Evolutionary conservation across 2,888 invertebrate genomes (phyloP).

Genomic region (Toxonevra muliebris): DNA sequence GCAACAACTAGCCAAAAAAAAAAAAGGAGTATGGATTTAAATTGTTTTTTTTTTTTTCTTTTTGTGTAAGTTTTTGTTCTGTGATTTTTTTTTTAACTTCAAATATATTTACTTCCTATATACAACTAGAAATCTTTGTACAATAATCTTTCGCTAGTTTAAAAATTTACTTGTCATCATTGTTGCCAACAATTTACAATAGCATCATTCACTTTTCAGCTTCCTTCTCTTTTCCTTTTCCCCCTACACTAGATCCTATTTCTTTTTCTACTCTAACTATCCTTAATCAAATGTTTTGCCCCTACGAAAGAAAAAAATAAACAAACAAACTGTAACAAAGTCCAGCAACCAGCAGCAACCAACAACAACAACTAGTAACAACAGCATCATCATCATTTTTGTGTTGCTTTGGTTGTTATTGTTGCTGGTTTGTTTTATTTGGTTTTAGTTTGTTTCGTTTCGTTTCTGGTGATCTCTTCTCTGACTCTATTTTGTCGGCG

Average conservation of each 20-base stretch:
- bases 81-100: neutral
- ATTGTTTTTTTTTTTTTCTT: constrained; percentile 7
- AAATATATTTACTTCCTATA: neutral
- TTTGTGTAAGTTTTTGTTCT: neutral
- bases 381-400: constrained; percentile 11
- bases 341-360: constrained; percentile 6
- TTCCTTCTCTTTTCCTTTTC: neutral
- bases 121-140: constrained; percentile 5
- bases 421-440: constrained; percentile 20
- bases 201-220: constrained; percentile 3
- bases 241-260: too few species aligned
- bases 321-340: too few species aligned
- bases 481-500: constrained; percentile 67
- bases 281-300: too few species aligned
- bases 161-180: constrained; percentile 30
- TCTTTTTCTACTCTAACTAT: too few species aligned
- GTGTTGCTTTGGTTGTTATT: constrained; percentile 20
- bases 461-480: constrained; percentile 46
- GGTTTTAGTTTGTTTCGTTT: constrained; percentile 17
- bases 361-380: constrained; percentile 6
- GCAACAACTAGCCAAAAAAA: too few species aligned
- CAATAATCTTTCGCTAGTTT: constrained; percentile 13
- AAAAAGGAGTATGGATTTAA: too few species aligned
- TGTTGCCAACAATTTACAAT: constrained; percentile 39
- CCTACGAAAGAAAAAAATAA: too few species aligned